These are phyloP conservation scores for Chromis chromis DNA, from an alignment of 2,797 vertebrate genomes.

Conservation along the genomic window DNA sequence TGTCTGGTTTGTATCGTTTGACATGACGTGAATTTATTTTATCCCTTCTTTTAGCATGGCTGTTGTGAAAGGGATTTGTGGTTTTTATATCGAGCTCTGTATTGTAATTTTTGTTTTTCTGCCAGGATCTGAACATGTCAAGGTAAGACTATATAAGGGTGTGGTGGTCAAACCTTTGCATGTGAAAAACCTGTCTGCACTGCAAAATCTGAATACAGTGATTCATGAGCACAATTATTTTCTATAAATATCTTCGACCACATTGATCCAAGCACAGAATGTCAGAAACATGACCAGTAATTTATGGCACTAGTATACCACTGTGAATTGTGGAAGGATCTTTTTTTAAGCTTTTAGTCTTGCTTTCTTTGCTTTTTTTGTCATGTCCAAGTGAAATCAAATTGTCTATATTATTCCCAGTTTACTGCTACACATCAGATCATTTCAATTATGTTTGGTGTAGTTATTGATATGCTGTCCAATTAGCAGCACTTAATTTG, in stretches of 20 bases:
- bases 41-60: constrained; percentile 58
- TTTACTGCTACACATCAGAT: constrained; percentile 11
- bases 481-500: constrained; percentile 39
- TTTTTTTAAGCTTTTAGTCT: constrained; percentile 30
- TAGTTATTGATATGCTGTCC: constrained; percentile 19
- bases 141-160: constrained; percentile 81
- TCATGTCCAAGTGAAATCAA: constrained; percentile 29
- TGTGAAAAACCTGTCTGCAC: constrained; percentile 65
- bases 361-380: constrained; percentile 37
- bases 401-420: not conserved
- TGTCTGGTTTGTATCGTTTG: constrained; percentile 60
- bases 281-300: constrained; percentile 17
- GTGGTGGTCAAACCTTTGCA: constrained; percentile 75
- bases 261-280: constrained; percentile 31
- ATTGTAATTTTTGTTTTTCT: constrained; percentile 76
- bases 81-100: constrained; percentile 63
- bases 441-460: not conserved
- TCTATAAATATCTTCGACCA: constrained; percentile 30
- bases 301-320: constrained; percentile 17
- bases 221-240: constrained; percentile 52
- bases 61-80: constrained; percentile 54
- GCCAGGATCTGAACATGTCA: constrained; percentile 77
- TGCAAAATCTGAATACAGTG: constrained; percentile 51
- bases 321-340: constrained; percentile 16
- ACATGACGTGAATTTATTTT: constrained; percentile 54